Conservation (phyloP, 2,888 invertebrate species). For the Fissipunctia ypsillon region DNA sequence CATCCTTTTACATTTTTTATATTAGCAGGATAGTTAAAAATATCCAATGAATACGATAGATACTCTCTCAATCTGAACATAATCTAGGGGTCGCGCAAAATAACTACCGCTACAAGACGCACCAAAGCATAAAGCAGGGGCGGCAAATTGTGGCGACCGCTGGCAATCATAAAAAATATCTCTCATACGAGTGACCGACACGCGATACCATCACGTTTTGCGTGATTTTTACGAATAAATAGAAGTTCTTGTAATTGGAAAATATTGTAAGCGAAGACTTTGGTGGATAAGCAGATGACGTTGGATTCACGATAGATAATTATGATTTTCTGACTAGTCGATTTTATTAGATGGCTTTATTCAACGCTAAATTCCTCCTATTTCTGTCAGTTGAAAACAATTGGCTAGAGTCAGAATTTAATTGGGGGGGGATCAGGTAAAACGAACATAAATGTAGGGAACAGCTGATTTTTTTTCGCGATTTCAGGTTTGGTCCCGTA, state of each 20-base stretch:
- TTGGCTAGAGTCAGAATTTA: too few relatives aligned
- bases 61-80: slow-evolving; percentile 72
- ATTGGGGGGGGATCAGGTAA: too few relatives aligned
- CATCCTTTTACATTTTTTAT: too few relatives aligned
- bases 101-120: slow-evolving; percentile 78
- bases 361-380: too few relatives aligned
- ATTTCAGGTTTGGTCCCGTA: too few relatives aligned
- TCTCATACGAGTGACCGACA: slow-evolving; percentile 73
- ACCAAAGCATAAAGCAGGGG: slow-evolving; percentile 82
- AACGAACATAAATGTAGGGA: too few relatives aligned
- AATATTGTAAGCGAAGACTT: neutral
- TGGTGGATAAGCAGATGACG: neutral
- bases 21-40: too few relatives aligned
- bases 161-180: slow-evolving; percentile 71
- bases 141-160: slow-evolving; percentile 76
- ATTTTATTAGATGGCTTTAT: neutral
- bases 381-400: too few relatives aligned
- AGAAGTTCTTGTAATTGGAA: slow-evolving; percentile 32
- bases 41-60: too few relatives aligned
- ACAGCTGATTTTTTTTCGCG: too few relatives aligned
- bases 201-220: slow-evolving; percentile 64
- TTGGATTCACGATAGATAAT: neutral
- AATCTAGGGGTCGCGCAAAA: slow-evolving; percentile 69
- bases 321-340: neutral
- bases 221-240: slow-evolving; percentile 58